phyloP scores from a whole-genome alignment of 2,888 invertebrate genomes.

The Smittia aterrima region DNA sequence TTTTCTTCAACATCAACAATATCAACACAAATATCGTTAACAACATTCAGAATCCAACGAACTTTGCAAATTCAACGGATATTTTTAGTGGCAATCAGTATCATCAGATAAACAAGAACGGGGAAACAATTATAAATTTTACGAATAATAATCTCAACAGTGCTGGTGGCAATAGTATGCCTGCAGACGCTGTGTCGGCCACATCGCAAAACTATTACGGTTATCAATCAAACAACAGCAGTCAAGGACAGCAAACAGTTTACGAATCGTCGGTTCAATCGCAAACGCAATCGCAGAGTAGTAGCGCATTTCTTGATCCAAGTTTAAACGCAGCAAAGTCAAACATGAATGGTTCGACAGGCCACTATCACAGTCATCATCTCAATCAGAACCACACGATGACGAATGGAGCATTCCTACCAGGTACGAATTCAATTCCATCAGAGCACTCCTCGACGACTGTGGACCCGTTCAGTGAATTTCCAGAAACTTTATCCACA shows the following conservation, averaged over 20 bases:
- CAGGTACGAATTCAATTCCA: slow-evolving; percentile 15
- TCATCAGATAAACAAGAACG: slow-evolving; percentile 40
- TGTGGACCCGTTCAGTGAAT: slow-evolving; percentile 16
- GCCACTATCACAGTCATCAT: slow-evolving; percentile 3
- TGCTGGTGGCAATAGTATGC: slow-evolving; percentile 19
- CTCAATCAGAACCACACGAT: slow-evolving; percentile 6
- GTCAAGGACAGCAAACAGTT: slow-evolving; percentile 30
- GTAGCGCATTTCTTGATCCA: background rate
- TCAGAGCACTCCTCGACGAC: background rate
- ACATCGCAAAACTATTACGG: slow-evolving; percentile 32
- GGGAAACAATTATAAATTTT: slow-evolving; percentile 39
- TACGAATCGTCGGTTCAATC: slow-evolving; percentile 25
- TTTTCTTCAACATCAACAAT: slow-evolving; percentile 34
- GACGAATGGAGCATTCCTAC: slow-evolving; percentile 13
- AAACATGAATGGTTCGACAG: background rate
- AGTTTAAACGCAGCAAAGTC: background rate
- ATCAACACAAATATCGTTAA: slow-evolving; percentile 39
- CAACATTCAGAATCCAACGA: slow-evolving; percentile 36
- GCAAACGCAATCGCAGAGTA: slow-evolving; percentile 1
- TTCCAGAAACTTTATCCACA: slow-evolving; percentile 16
- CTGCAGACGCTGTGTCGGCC: slow-evolving; percentile 9
- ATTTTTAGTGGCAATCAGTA: slow-evolving; percentile 38
- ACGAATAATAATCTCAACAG: slow-evolving; percentile 31
- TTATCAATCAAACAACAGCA: slow-evolving; percentile 30
- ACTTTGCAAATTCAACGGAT: slow-evolving; percentile 3